Evolutionary conservation across 2,888 invertebrate species (phyloP), one percentile per base, ranked within the genome.

Genomic region (Cosmia trapezina): DNA sequence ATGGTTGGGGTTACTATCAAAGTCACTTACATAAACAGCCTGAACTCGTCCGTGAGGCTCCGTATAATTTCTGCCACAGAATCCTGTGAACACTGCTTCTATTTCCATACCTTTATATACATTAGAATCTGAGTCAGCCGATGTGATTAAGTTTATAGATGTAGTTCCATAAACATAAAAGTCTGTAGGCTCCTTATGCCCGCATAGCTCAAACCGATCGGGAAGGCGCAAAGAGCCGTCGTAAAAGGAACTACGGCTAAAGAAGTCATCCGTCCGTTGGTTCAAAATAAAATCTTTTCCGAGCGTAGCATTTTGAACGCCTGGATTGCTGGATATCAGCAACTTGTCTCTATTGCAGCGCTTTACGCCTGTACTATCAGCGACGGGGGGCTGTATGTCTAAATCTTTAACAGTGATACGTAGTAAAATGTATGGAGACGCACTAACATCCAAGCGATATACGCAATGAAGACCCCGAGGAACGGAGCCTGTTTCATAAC

Each of bases 21-120:
- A 45, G 12, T 43, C 51, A 51, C 17, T 56, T 11, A 47, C 28
- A 89, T 90, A 73, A 14, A 88, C 77, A 14, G 95, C 93, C 66
- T 94, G 93, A 62, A 99, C 96, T 86, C 98, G 96, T 3, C 98
- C 99, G 88, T 97, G 97, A 1, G 96, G 88, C 1, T 96, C 97
- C 0, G 97, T 97, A 87, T 97, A 98, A 86, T 98, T 98, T 79
- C 97, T 91, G 1, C 92, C 91, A 80, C 94, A 94, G 79, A 91
- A 94, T 95, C 97, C 96, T 37, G 96, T 92, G 43, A 94, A 92
- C 19, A 93, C 90, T 76, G 97, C 97, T 84, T 97, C 97, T 53
- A 98, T 89, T 93, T 97, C 97, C 87, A 98, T 97, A 49, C 98
- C 97, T 89, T 94, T 97, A 59, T 97, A 96, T 53, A 28, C 73